Conservation (phyloP, 2,888 invertebrate genomes). For the Scrobipalpa costella region DNA sequence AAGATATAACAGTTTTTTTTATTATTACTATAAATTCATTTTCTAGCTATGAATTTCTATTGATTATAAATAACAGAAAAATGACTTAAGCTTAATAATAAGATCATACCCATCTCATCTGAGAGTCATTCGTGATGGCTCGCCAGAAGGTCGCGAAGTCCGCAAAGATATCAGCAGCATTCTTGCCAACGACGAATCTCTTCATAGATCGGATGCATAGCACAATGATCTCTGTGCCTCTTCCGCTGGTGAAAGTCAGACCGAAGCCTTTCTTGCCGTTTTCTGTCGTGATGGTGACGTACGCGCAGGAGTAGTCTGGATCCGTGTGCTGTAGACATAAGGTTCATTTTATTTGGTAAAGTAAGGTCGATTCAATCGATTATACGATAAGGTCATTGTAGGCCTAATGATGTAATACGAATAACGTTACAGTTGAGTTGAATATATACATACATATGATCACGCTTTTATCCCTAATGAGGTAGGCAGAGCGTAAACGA, state of each 20-base stretch:
- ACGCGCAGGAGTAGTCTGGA: slow-evolving; percentile 95
- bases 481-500: too few species aligned
- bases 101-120: slow-evolving; percentile 92
- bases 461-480: too few species aligned
- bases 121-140: slow-evolving; percentile 90
- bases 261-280: slow-evolving; percentile 87
- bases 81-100: too few species aligned
- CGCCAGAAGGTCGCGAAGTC: slow-evolving; percentile 92
- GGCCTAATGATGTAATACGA: too few species aligned
- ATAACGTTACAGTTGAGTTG: too few species aligned
- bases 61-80: too few species aligned
- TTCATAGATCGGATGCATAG: slow-evolving; percentile 87
- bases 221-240: slow-evolving; percentile 93
- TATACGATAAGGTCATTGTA: too few species aligned
- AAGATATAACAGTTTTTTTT: too few species aligned
- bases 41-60: too few species aligned
- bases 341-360: neutral
- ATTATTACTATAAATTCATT: too few species aligned
- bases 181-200: slow-evolving; percentile 85
- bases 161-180: slow-evolving; percentile 85
- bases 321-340: slow-evolving; percentile 86
- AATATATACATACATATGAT: too few species aligned
- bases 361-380: neutral
- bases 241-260: slow-evolving; percentile 92
- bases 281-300: slow-evolving; percentile 88